These are phyloP conservation scores for Drosophila ironensis DNA, from an alignment of 1,140 invertebrate species.

Conservation along the genomic window DNA sequence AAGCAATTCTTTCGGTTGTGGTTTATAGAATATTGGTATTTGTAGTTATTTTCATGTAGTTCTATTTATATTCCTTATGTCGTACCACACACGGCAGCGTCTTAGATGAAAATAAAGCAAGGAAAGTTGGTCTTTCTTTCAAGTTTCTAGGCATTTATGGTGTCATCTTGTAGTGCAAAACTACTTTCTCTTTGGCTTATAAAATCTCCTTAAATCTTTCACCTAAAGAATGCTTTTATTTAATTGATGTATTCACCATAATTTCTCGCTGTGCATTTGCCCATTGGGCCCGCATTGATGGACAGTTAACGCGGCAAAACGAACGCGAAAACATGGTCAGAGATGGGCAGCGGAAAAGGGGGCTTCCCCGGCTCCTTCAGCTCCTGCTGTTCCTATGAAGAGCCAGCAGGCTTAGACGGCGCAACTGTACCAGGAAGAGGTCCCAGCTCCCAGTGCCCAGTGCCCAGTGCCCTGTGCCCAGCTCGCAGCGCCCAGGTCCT, in stretches of 20 bases:
- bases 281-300: slow-evolving; percentile 69
- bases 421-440: slow-evolving; percentile 64
- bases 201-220: no score
- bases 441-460: neutral
- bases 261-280: slow-evolving; percentile 12
- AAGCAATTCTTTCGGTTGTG: no score
- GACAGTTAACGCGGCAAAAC: slow-evolving; percentile 80
- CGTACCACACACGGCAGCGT: no score
- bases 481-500: neutral
- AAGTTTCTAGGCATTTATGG: no score
- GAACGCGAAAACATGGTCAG: slow-evolving; percentile 67
- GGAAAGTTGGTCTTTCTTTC: no score
- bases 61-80: no score
- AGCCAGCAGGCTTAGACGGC: slow-evolving; percentile 71
- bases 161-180: no score
- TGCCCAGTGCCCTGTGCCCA: neutral
- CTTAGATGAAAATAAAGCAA: no score
- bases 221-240: no score
- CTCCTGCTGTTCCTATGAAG: slow-evolving; percentile 26
- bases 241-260: neutral
- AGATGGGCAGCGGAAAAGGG: slow-evolving; percentile 7
- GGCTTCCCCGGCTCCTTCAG: slow-evolving; percentile 15
- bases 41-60: no score
- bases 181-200: no score
- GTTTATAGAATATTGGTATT: no score